phyloP scores from a whole-genome alignment of 2,888 invertebrate species.

The Drosophila helvetica region DNA sequence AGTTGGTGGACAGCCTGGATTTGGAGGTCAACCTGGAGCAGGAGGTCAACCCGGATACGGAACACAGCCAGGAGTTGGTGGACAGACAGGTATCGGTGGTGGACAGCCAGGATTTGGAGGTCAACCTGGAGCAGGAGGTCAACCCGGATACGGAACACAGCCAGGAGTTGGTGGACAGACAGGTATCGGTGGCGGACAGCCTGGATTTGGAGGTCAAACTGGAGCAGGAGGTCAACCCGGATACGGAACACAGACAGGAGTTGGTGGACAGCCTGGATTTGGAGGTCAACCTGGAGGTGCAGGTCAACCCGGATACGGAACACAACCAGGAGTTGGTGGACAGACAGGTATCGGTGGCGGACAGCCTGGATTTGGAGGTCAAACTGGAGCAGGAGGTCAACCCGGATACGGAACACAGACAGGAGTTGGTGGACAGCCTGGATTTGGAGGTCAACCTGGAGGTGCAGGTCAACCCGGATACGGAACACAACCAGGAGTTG shows the following conservation, averaged over 20 bases:
- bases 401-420: slow-evolving; percentile 30
- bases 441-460: slow-evolving; percentile 28
- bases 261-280: neutral
- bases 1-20: slow-evolving; percentile 16
- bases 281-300: slow-evolving; percentile 6
- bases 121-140: slow-evolving; percentile 24
- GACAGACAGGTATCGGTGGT: slow-evolving; percentile 26
- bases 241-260: slow-evolving; percentile 1
- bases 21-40: slow-evolving; percentile 21
- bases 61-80: slow-evolving; percentile 11
- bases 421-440: slow-evolving; percentile 17
- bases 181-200: neutral
- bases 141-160: slow-evolving; percentile 17
- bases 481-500: slow-evolving; percentile 7
- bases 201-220: neutral
- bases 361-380: neutral
- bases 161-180: slow-evolving; percentile 3
- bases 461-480: slow-evolving; percentile 7
- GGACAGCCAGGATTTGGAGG: slow-evolving; percentile 18
- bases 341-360: slow-evolving; percentile 18
- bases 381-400: neutral
- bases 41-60: slow-evolving; percentile 15
- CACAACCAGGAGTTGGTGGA: slow-evolving; percentile 8
- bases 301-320: slow-evolving; percentile 20
- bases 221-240: too few species aligned